Base-by-base conservation (phyloP, 2,888 invertebrate species). In the Synergus itoensis region DNA sequence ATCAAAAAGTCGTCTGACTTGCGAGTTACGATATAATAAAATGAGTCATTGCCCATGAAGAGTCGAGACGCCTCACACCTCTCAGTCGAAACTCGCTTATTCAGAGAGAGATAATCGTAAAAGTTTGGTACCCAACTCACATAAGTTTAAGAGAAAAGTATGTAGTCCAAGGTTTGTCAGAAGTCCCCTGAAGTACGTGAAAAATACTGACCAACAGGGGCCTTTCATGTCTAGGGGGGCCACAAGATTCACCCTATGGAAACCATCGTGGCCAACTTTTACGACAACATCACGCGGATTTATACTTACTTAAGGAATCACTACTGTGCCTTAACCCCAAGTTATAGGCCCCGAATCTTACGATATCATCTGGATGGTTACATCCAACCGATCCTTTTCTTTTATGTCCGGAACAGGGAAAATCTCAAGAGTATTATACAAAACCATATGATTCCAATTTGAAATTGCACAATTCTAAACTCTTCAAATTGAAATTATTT, bases 211-310 rank as follows among this genome's bases (percentile, higher is more conserved):
- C 3, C 7, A 64, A 60, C 40, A 73, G 67, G 77, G 60, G 77
- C 57, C 64, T 64, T 83, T 77, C 64, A 62, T 28, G 80, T 69
- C 16, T 8, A 16, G 45, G 28, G 45, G 73, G 48, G 28, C 3
- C 18, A 60, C 12, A 28, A 76, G 78, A 67, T 62, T 60, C 36
- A 73, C 64, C 63, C 73, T 28, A 77, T 76, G 77, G 9, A 76
- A 43, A 21, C 78, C 77, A 76, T 75, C 78, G 77, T 79, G 80
- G 84, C 64, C 82, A 83, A 79, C 88, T 90, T 92, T 92, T 91
- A 91, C 89, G 90, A 90, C 86, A 88, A 85, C 89, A 90, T 92
- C 90, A 90, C 87, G 86, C 89, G 89, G 91, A 90, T 91, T 92
- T 92, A 91, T 91, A 91, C 87, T 89, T 90, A 89, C 90, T 88